phyloP scores from a whole-genome alignment of 2,113 vertebrate species.

The Sisor rabdophorus region DNA sequence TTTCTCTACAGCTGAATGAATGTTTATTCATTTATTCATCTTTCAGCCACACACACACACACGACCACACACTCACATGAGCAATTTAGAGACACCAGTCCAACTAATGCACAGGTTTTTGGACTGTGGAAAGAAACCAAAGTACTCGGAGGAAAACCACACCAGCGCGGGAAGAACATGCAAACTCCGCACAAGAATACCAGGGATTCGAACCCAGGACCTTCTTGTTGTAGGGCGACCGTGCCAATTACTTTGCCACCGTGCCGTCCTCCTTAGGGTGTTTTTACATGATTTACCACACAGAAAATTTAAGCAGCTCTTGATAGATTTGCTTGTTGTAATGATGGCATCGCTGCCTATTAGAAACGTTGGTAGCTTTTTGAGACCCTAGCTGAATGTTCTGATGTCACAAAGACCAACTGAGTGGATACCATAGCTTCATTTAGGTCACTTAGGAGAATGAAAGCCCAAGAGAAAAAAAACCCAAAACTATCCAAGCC shows the following conservation, averaged over 20 bases:
- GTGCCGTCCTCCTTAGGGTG: background rate
- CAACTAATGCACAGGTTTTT: no score
- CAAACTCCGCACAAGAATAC: no score
- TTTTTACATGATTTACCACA: background rate
- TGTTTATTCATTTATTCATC: no score
- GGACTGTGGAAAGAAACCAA: no score
- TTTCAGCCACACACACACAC: no score
- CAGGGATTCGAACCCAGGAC: no score
- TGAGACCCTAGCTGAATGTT: background rate
- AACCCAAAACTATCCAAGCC: background rate
- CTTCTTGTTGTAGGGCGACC: no score
- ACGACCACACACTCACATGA: no score
- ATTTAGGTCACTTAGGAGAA: slow-evolving; percentile 37
- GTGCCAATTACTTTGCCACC: no score
- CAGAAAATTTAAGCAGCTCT: background rate
- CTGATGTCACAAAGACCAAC: slow-evolving; percentile 10
- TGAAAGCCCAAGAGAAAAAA: slow-evolving; percentile 33
- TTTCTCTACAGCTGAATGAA: background rate
- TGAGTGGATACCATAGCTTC: slow-evolving; percentile 15
- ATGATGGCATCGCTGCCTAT: background rate
- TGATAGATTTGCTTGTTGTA: slow-evolving; percentile 5
- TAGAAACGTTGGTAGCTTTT: background rate
- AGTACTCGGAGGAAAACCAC: no score
- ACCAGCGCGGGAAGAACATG: no score
- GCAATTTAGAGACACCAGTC: no score